Evolutionary conservation across 2,888 invertebrate species (phyloP).

Genomic region (Furcula furcula): DNA sequence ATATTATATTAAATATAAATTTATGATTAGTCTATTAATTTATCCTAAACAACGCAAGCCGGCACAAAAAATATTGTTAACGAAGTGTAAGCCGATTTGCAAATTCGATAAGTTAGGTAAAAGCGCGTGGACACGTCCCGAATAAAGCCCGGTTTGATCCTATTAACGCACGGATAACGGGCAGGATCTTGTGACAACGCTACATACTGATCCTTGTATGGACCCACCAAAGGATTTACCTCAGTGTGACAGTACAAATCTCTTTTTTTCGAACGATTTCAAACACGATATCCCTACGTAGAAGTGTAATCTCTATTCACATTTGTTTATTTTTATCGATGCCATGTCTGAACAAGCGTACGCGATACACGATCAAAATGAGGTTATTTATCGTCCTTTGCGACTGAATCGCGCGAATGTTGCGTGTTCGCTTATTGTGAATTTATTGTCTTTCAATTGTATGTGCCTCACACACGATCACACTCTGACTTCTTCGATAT

Average conservation of each 20-base stretch:
- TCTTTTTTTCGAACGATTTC: slow-evolving; percentile 29
- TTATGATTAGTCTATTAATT: too few species aligned
- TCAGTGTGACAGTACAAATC: slow-evolving; percentile 38
- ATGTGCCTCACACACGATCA: slow-evolving; percentile 10
- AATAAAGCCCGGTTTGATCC: slow-evolving; percentile 78
- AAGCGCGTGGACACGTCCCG: slow-evolving; percentile 76
- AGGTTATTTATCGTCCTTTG: slow-evolving; percentile 42
- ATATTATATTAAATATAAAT: too few species aligned
- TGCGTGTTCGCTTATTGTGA: slow-evolving; percentile 35
- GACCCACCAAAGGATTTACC: slow-evolving; percentile 45
- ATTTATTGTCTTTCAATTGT: slow-evolving; percentile 36
- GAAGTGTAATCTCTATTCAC: slow-evolving; percentile 35
- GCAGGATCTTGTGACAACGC: slow-evolving; percentile 66
- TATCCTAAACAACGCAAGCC: too few species aligned
- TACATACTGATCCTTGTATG: slow-evolving; percentile 55
- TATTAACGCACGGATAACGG: slow-evolving; percentile 78
- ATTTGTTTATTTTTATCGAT: slow-evolving; percentile 48
- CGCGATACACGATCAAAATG: slow-evolving; percentile 37
- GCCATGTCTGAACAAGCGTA: slow-evolving; percentile 31
- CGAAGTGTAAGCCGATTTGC: slow-evolving; percentile 79
- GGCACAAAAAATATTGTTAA: slow-evolving; percentile 45
- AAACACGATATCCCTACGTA: slow-evolving; percentile 13
- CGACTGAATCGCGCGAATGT: slow-evolving; percentile 32
- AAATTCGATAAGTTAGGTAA: slow-evolving; percentile 79
- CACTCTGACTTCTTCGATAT: slow-evolving; percentile 12